Base-by-base conservation (phyloP, 2,797 vertebrate genomes). In the Acridotheres tristis region DNA sequence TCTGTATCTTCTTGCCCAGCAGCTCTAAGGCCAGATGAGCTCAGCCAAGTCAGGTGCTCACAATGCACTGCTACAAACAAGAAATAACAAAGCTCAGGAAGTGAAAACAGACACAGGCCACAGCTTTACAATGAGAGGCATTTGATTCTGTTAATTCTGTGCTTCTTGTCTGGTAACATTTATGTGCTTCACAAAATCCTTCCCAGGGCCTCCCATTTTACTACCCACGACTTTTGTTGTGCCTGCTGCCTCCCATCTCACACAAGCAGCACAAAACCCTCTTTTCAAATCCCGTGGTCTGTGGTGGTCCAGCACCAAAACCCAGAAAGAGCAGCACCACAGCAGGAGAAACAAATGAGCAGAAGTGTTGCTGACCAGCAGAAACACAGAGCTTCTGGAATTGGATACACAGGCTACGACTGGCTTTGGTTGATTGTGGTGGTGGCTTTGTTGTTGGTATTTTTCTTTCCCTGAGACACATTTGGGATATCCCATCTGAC, bases 141-240 rank as follows among this genome's bases (percentile, higher is more conserved):
- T 40, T 38, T 40, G 26, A 22, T 51, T 12, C 15, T 30, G 7
- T 13, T 30, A 11, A 21, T 66, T 38, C 40, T 67, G 1, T 27
- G 76, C 27, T 61, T 68, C 32, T 25, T 50, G 13, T 68, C 23
- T 66, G 54, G 23, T 27, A 59, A 51, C 5, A 7, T 21, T 47
- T 16, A 11, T 34, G 25, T 38, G 19, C 68, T 71, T 57, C 67
- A 61, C 36, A 30, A 65, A 82, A 59, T 61, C n/a, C 27, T 63
- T 85, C 45, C 50, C 29, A n/a, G 10, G 17, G 27, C 16, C 40
- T 84, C 23, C 26, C 36, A 23, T 42, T 34, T 51, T 34, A 48
- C 17, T 29, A 9, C 11, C 9, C 32, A 7, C 0, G 0, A 47
- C 22, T 34, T 61, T 72, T 85, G 15, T 7, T 47, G 25, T 48